Evolutionary conservation across 2,797 vertebrate genomes (phyloP), one percentile per base, ranked within the genome.

Genomic region (Danio albolineatus): DNA sequence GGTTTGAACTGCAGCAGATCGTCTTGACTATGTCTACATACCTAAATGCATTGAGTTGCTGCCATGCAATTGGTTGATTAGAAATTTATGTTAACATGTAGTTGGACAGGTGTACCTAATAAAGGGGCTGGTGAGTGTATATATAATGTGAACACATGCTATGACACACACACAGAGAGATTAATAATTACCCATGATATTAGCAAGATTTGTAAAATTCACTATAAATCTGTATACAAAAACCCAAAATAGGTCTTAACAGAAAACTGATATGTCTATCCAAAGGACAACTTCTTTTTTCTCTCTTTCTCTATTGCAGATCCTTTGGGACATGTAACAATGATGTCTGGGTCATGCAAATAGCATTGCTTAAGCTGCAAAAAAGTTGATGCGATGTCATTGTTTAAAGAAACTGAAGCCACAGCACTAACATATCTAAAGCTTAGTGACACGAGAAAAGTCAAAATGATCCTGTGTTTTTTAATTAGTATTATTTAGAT

Each of bases 311-410:
- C 51, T 73, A 4, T 44, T 49, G 46, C 16, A 48, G 48, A 28
- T 80, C 59, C 83, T 38, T 49, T 67, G 56, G 60, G 57, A 81
- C 41, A 39, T 10, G 6, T n/a, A 57, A 79, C 83, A 84, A 84
- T 81, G 54, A 64, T 17, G 83, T 81, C 79, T 81, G 75, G 79
- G 71, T 73, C 76, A 81, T 66, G 39, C 12, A 4, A 43, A 59
- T 49, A 71, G 38, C 19, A 48, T 19, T 21, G 39, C 60, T 48
- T 57, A 75, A 76, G 46, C 36, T 21, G 10, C 41, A 60, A 48
- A 54, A 36, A 6, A 46, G 53, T 60, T 28, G 9, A 75, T 60
- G 67, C 62, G 19, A 48, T 57, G n/a, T 66, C 17, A 41, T 10
- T 48, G 21, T 65, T 60, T 38, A 62, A 61, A 49, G 72, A 81